Percentiles rank a stretch among this genome's conserved stretches.
Conservation (phyloP, 1,140 invertebrate genomes). For the Drosophila grimshawi region DNA sequence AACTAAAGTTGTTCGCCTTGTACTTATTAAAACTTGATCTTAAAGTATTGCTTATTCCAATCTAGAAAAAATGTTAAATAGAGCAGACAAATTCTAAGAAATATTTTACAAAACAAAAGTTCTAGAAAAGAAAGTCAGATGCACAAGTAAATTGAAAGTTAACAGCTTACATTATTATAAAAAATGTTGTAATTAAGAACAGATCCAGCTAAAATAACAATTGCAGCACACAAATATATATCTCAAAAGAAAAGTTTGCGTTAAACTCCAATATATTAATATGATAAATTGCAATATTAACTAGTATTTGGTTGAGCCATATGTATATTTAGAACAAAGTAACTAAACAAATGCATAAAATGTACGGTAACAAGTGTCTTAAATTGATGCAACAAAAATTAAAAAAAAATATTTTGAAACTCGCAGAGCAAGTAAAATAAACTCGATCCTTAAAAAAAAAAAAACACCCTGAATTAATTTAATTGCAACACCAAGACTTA, state of each 20-base stretch:
- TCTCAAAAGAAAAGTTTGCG: background rate
- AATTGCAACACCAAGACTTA: background rate
- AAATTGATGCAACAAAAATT: conserved; percentile 5
- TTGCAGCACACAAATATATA: background rate
- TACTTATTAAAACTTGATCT: background rate
- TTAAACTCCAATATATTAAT: background rate
- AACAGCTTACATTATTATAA: background rate
- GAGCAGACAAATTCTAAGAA: background rate
- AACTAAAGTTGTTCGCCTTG: background rate
- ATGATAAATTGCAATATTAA: conserved; percentile 5
- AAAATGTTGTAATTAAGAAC: background rate
- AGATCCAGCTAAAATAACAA: conserved; percentile 1
- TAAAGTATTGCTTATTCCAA: background rate
- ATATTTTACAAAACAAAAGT: background rate
- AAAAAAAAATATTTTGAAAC: conserved; percentile 17
- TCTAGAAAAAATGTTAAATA: background rate
- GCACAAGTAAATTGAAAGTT: background rate
- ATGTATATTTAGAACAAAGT: conserved; percentile 1
- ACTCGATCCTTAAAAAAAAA: conserved; percentile 6
- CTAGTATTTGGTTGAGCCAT: conserved; percentile 14
- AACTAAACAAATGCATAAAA: conserved; percentile 5
- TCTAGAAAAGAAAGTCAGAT: background rate
- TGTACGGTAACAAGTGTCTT: conserved; percentile 27
- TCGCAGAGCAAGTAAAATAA: conserved; percentile 14
- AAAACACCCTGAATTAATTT: background rate